phyloP scores from a whole-genome alignment of 1,140 invertebrate genomes.

The Hycleus cichorii region DNA sequence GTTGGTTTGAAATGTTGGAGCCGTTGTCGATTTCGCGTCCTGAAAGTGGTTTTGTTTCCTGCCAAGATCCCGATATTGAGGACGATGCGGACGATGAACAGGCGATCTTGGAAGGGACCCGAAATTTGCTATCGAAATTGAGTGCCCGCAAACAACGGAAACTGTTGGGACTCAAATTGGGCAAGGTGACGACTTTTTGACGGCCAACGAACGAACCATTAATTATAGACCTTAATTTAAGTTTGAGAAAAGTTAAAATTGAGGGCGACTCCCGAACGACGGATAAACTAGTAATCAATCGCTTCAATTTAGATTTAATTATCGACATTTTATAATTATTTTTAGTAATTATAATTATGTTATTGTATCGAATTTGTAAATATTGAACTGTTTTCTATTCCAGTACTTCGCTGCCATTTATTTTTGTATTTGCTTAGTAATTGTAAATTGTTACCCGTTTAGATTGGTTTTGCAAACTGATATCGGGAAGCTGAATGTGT shows the following conservation, averaged over 20 bases:
- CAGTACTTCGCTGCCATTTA: conserved; percentile 10
- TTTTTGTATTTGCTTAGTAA: not conserved
- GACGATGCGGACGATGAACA: conserved; percentile 43
- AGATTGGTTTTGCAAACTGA: too few relatives aligned
- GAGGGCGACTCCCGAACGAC: too few relatives aligned
- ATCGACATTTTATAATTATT: conserved; percentile 23
- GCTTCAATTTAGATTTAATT: not conserved
- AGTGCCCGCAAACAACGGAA: conserved; percentile 59
- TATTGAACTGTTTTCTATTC: conserved; percentile 15
- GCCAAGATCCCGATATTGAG: conserved; percentile 39
- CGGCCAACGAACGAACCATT: conserved; percentile 1
- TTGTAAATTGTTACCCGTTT: too few relatives aligned
- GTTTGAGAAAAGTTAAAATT: not conserved
- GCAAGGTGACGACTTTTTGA: conserved; percentile 57
- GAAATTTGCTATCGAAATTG: conserved; percentile 53
- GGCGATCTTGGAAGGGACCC: conserved; percentile 48
- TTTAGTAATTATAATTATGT: conserved; percentile 22
- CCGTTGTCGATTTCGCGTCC: conserved; percentile 55
- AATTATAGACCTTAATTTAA: not conserved
- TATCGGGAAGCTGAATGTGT: too few relatives aligned
- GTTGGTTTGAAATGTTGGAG: conserved; percentile 63
- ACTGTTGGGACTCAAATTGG: conserved; percentile 54
- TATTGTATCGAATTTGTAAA: conserved; percentile 1
- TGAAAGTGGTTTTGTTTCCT: conserved; percentile 63
- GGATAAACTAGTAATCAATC: not conserved